These are phyloP conservation scores for Chloromyia formosa DNA, from an alignment of 2,888 invertebrate species.

Conservation along the genomic window DNA sequence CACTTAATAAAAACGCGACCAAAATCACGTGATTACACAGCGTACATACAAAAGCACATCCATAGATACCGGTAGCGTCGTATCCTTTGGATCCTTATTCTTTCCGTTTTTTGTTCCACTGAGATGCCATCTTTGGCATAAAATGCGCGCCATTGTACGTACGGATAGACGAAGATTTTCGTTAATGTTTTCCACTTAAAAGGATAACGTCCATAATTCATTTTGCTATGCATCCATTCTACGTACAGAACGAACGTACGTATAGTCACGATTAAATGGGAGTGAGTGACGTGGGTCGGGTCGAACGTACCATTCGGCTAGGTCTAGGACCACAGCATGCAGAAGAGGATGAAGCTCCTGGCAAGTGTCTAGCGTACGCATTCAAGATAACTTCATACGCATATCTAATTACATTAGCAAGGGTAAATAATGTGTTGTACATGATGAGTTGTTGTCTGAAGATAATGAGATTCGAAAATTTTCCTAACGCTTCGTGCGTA, in stretches of 20 bases:
- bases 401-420: constrained; percentile 21
- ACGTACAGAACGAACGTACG: constrained; percentile 14
- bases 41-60: neutral
- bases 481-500: neutral
- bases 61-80: neutral
- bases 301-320: neutral
- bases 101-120: neutral
- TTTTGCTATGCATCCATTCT: neutral
- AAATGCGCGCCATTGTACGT: neutral
- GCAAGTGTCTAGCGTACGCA: constrained; percentile 9
- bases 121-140: neutral
- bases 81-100: neutral
- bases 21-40: constrained; percentile 23
- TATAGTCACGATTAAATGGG: neutral
- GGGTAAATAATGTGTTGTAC: constrained; percentile 11
- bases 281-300: neutral
- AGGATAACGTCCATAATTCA: constrained; percentile 34
- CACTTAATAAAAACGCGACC: constrained; percentile 33
- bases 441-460: neutral
- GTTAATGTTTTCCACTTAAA: constrained; percentile 35
- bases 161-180: constrained; percentile 24
- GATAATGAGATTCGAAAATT: neutral
- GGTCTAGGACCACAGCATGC: neutral
- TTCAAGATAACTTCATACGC: constrained; percentile 21
- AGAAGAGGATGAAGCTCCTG: neutral